Percentiles rank a stretch among this genome's conserved stretches.
phyloP scores from a whole-genome alignment of 2,797 vertebrate species.

The Bradypodion ventrale region DNA sequence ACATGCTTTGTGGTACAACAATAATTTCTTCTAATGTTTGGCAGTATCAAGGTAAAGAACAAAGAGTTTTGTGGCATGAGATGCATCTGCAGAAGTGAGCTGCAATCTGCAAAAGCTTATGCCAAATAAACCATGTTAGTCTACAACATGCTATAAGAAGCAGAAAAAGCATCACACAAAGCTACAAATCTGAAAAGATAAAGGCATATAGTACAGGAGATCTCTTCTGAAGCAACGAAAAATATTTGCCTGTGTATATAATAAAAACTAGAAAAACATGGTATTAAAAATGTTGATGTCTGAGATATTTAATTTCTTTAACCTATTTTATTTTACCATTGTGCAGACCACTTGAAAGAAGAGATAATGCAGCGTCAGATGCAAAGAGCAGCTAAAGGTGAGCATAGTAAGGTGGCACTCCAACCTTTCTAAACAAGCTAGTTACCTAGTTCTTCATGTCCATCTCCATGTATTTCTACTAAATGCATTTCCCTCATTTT shows the following conservation, averaged over 20 bases:
- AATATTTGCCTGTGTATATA: rapidly evolving
- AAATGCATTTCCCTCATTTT: background rate
- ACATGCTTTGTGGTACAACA: conserved; percentile 10
- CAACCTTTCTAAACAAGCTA: background rate
- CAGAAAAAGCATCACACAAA: too few relatives aligned
- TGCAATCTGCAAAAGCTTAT: too few relatives aligned
- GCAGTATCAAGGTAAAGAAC: background rate
- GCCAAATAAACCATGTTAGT: too few relatives aligned
- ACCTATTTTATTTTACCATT: conserved; percentile 45
- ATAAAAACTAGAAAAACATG: conserved; percentile 14
- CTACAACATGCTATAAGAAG: too few relatives aligned
- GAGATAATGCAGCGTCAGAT: conserved; percentile 79
- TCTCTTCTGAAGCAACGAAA: background rate
- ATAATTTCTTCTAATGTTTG: conserved; percentile 17
- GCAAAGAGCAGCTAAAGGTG: conserved; percentile 84
- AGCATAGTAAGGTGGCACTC: conserved; percentile 39
- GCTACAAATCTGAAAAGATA: too few relatives aligned
- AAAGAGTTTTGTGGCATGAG: too few relatives aligned
- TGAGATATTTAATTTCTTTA: conserved; percentile 16
- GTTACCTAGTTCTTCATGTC: background rate
- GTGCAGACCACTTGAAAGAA: conserved; percentile 85
- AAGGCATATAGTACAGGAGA: background rate
- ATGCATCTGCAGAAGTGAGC: too few relatives aligned
- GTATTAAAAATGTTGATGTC: background rate
- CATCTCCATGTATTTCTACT: background rate